phyloP scores from a whole-genome alignment of 2,888 invertebrate genomes.

The Sphecodes monilicornis region DNA sequence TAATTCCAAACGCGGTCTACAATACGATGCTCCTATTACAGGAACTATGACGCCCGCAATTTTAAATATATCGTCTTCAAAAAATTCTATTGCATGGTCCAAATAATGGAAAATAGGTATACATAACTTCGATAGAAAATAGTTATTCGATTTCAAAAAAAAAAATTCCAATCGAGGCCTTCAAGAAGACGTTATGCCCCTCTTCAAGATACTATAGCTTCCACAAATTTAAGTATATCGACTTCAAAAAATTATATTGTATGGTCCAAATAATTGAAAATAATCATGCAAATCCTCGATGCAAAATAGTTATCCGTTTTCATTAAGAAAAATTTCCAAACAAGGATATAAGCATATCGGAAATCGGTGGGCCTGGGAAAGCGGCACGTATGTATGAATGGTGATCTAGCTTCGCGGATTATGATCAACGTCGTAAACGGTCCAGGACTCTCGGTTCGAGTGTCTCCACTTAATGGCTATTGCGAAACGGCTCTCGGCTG shows the following conservation, averaged over 20 bases:
- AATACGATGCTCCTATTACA: not conserved
- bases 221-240: too few relatives aligned
- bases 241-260: too few relatives aligned
- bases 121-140: too few relatives aligned
- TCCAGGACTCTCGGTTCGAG: constrained; percentile 11
- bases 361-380: constrained; percentile 12
- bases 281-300: too few relatives aligned
- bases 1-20: not conserved
- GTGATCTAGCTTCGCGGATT: not conserved
- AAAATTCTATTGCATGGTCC: too few relatives aligned
- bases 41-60: too few relatives aligned
- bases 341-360: not conserved
- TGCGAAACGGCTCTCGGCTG: constrained; percentile 39
- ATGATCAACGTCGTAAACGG: constrained; percentile 23
- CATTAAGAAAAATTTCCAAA: too few relatives aligned
- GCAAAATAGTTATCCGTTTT: too few relatives aligned
- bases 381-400: constrained; percentile 10
- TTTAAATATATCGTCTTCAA: too few relatives aligned
- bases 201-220: too few relatives aligned
- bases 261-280: too few relatives aligned
- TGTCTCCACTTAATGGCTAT: constrained; percentile 44
- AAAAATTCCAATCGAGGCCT: not conserved
- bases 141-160: not conserved
- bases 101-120: too few relatives aligned
- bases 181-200: not conserved